Evolutionary conservation across 2,113 vertebrate species (phyloP), one percentile per base, ranked within the genome.

Genomic region (Ameiurus melas): DNA sequence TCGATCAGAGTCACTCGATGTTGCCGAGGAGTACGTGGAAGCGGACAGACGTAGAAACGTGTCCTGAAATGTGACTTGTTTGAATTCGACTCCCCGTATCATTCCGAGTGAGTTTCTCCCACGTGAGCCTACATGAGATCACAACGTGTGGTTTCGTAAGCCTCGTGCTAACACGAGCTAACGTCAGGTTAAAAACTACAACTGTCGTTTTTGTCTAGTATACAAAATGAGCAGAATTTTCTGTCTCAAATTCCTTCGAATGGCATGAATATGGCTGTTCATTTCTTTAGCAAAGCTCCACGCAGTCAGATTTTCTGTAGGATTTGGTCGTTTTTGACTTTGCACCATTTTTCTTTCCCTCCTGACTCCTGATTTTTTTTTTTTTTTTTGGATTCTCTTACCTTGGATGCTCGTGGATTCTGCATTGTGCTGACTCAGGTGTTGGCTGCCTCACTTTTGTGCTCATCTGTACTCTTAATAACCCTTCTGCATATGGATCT

Each of bases 381-480:
- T 47, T 27, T 77, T 77, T 43, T 43, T 78, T 78, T 78, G 43
- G 75, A 78, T 80, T 57, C 78, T 80, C 78, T 57, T 30, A 57
- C n/a, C 78, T 80, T 55, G 78, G 51, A 30, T 80, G 51, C 27
- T 55, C 53, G 1, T 30, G 53, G 51, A 30, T 80, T 55, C 30
- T 57, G 51, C 53, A 57, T 55, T 80, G 16, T 33, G 51, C 51
- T 80, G 78, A 80, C n/a, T 57, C 53, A 57, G 78, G 10, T 20
- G 78, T 33, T 79, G 51, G 77, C 77, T 79, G 77, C 16, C 9
- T 33, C n/a, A 8, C n/a, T 30, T 33, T 80, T 19, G n/a, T 57
- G 77, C 78, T 80, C 78, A 81, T 81, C 79, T 81, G 53, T 81
- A 58, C 55, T 81, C 53, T 81, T 81, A 81, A 81, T 58, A 81